A percentile compares a stretch with the other conserved stretches of the same genome.
phyloP scores from a whole-genome alignment of 2,113 vertebrate species.

The Chinchilla lanigera region DNA sequence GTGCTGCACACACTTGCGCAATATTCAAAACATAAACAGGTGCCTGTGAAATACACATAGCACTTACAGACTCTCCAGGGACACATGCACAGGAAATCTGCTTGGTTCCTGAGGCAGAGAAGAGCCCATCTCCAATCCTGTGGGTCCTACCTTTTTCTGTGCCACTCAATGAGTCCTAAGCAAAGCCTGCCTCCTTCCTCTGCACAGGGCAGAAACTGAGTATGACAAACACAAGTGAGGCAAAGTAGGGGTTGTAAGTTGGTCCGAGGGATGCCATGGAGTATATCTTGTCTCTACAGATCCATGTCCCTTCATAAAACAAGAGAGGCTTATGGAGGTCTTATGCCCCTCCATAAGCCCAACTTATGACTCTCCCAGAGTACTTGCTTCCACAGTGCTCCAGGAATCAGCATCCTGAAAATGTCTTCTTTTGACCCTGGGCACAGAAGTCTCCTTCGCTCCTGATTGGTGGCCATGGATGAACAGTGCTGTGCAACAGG shows the following conservation, averaged over 20 bases:
- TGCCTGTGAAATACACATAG: conserved; percentile 55
- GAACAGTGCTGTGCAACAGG: background rate
- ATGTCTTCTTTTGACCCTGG: conserved; percentile 46
- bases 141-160: conserved; percentile 66
- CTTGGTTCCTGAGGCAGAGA: background rate
- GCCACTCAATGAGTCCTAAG: conserved; percentile 2
- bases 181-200: conserved; percentile 75
- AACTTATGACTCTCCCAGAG: conserved; percentile 56
- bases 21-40: conserved; percentile 75
- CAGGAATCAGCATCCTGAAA: conserved; percentile 22
- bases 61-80: conserved; percentile 58
- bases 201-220: conserved; percentile 71
- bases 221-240: conserved; percentile 76
- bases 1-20: conserved; percentile 57
- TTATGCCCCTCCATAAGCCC: no score
- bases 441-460: background rate
- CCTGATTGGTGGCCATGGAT: background rate
- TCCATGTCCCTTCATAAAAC: conserved; percentile 71
- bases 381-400: conserved; percentile 45
- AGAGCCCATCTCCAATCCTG: background rate
- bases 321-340: no score
- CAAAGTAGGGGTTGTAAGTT: conserved; percentile 58
- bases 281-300: conserved; percentile 65
- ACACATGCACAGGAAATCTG: conserved; percentile 57
- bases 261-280: conserved; percentile 57